Evolutionary conservation across 2,113 vertebrate species (phyloP).

Genomic region (Bagarius yarrelli): DNA sequence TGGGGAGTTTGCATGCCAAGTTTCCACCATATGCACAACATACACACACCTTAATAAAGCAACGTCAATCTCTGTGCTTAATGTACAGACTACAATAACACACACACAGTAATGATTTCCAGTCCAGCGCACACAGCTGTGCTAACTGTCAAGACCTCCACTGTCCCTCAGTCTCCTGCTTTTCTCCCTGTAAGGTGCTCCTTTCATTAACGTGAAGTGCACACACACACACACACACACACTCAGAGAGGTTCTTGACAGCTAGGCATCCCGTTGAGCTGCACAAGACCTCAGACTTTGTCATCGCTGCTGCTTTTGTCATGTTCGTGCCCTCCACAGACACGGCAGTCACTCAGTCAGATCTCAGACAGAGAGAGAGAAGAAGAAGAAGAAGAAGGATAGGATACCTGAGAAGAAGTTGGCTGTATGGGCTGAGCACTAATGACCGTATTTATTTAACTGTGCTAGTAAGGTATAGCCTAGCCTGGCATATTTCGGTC

Average conservation of each 20-base stretch:
- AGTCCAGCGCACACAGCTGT: constrained; percentile 42
- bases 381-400: neutral
- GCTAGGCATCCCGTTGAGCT: constrained; percentile 38
- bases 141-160: constrained; percentile 21
- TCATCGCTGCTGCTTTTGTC: constrained; percentile 30
- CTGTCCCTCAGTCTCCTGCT: constrained; percentile 4
- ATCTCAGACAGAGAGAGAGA: constrained; percentile 10
- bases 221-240: constrained; percentile 53
- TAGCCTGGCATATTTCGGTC: constrained; percentile 1
- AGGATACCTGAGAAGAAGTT: constrained; percentile 5
- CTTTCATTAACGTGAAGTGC: constrained; percentile 40
- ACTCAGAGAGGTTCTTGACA: constrained; percentile 44
- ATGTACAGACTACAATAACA: constrained; percentile 28
- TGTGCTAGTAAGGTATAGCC: constrained; percentile 13
- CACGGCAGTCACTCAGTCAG: constrained; percentile 22
- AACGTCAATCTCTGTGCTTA: neutral
- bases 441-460: constrained; percentile 49
- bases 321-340: constrained; percentile 21
- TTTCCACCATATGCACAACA: neutral
- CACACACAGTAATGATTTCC: constrained; percentile 28
- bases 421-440: constrained; percentile 29
- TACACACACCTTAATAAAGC: neutral
- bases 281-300: constrained; percentile 35
- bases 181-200: constrained; percentile 4
- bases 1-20: no score